Percentiles rank a stretch among this genome's conserved stretches.
phyloP scores from a whole-genome alignment of 2,797 vertebrate genomes.

The Microtus obscurus region DNA sequence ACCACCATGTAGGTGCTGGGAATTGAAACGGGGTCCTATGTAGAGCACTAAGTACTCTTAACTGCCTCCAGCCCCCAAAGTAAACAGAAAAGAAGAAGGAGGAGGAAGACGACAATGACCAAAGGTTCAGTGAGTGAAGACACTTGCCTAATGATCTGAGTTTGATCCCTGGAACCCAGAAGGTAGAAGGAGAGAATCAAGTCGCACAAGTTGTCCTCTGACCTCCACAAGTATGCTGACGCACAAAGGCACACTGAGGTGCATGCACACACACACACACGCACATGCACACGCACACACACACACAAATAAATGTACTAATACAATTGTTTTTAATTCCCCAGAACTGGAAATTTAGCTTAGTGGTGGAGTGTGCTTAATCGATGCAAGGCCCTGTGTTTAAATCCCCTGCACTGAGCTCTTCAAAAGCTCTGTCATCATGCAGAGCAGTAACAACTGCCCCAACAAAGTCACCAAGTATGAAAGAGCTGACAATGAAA shows the following conservation, averaged over 20 bases:
- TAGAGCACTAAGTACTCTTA: not conserved
- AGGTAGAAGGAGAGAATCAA: not conserved
- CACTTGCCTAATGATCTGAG: not conserved
- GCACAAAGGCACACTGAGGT: not conserved
- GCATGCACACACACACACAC: not conserved
- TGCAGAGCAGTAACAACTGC: not conserved
- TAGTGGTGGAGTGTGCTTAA: not conserved
- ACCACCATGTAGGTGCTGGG: not conserved
- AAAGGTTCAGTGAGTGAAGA: not conserved
- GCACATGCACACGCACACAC: too few relatives aligned
- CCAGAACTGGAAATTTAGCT: not conserved
- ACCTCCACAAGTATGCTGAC: not conserved
- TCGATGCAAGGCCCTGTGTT: not conserved
- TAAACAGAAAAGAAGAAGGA: not conserved
- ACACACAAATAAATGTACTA: not conserved
- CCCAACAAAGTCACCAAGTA: slow-evolving; percentile 2
- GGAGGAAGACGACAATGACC: not conserved
- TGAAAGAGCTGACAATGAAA: slow-evolving; percentile 28
- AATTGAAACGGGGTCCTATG: not conserved
- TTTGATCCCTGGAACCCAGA: not conserved
- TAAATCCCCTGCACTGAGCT: not conserved
- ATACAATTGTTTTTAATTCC: not conserved
- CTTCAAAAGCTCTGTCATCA: not conserved
- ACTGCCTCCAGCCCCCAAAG: not conserved
- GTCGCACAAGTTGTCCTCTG: not conserved